Conservation (phyloP, 2,113 vertebrate genomes). For the Pteruthius melanotis region DNA sequence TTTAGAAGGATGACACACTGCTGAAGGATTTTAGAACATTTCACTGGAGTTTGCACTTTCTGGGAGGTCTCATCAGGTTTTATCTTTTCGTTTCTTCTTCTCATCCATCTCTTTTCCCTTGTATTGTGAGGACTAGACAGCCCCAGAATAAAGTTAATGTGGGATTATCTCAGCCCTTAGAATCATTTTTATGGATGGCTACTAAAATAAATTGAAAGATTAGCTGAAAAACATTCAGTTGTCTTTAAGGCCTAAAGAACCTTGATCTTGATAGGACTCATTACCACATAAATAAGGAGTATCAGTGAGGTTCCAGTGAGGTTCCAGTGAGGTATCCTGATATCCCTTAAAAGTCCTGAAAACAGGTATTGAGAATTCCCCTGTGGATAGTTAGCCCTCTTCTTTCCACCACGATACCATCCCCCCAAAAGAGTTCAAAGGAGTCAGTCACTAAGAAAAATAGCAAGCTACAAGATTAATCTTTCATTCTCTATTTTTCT, state of each 20-base stretch:
- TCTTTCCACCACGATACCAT: neutral
- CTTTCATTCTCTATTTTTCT: neutral
- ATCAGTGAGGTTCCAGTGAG: neutral
- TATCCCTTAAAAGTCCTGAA: neutral
- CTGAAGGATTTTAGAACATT: neutral
- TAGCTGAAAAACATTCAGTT: neutral
- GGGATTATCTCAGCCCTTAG: neutral
- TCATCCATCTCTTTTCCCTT: neutral
- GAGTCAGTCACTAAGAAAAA: neutral
- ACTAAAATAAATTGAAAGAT: neutral
- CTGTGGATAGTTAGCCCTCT: neutral
- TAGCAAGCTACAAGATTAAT: neutral
- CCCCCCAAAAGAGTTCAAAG: neutral
- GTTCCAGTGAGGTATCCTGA: neutral
- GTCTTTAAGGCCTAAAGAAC: neutral
- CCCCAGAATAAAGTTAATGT: neutral
- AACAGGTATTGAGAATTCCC: neutral
- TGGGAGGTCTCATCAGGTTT: neutral
- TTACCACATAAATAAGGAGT: neutral
- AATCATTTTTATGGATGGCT: neutral
- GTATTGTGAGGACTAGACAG: neutral
- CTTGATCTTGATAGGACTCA: neutral
- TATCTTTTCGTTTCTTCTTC: neutral
- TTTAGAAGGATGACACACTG: neutral
- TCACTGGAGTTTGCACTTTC: neutral